phyloP scores from a whole-genome alignment of 1,140 invertebrate genomes.

The Pseudomyrmex pallidus region DNA sequence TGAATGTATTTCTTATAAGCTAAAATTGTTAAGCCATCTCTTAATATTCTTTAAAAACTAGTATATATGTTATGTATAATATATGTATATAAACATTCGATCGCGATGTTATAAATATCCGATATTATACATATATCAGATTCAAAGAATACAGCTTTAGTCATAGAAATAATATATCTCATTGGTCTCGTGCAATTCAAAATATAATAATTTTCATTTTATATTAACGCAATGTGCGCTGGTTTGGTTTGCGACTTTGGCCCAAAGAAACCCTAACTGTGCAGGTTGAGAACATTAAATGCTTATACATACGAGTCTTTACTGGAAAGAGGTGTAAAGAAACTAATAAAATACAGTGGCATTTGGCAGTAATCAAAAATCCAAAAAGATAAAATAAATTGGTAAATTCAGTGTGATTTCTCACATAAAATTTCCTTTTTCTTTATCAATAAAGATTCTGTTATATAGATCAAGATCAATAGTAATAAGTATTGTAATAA shows the following conservation, averaged over 20 bases:
- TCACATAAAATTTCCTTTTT: too few species aligned
- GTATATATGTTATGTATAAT: background rate
- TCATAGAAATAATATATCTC: slow-evolving; percentile 42
- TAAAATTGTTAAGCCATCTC: background rate
- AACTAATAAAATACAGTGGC: background rate
- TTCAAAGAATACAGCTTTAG: slow-evolving; percentile 42
- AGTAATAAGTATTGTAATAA: background rate
- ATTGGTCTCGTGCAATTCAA: slow-evolving; percentile 26
- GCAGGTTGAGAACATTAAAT: slow-evolving; percentile 68
- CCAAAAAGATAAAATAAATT: background rate
- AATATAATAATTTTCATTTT: slow-evolving; percentile 46
- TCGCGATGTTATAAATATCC: too few species aligned
- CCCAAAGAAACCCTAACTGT: slow-evolving; percentile 62
- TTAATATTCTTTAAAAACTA: slow-evolving; percentile 9
- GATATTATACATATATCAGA: slow-evolving; percentile 54
- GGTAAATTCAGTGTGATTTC: background rate
- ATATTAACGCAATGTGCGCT: slow-evolving; percentile 31
- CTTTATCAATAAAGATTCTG: slow-evolving; percentile 1
- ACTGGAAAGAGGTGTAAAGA: slow-evolving; percentile 24
- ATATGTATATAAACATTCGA: too few species aligned
- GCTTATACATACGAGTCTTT: slow-evolving; percentile 56
- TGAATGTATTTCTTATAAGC: slow-evolving; percentile 17
- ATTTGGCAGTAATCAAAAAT: slow-evolving; percentile 61
- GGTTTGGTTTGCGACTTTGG: slow-evolving; percentile 72
- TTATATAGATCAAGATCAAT: background rate